Base-by-base conservation (phyloP, 2,113 vertebrate genomes). In the Heloderma charlesbogerti region DNA sequence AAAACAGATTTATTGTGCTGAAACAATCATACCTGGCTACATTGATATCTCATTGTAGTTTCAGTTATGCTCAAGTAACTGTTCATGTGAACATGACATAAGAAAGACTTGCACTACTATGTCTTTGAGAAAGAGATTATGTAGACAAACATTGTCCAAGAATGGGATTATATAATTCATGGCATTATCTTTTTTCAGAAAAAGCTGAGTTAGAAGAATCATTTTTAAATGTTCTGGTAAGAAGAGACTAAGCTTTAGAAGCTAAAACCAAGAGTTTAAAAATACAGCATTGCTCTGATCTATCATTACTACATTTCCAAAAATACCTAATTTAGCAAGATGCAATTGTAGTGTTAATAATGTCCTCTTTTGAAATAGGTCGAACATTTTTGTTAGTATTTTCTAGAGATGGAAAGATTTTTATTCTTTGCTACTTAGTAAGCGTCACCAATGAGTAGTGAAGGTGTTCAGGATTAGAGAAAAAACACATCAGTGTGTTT, bases 91-190 rank as follows among this genome's bases (percentile, higher is more conserved):
- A 79, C 45, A 29, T 31, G 78, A 80, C 45, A 80, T 80, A 29
- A 2, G 78, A 80, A 80, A 51, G 10, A 29, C 8, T 29, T 31
- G 29, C 12, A 15, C 25, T 80, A 48, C 48, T 48, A 48, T 48
- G 29, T 12, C 51, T 54, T 54, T 54, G 51, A 54, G 51, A 54
- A 48, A 54, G 51, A 54, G 6, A 54, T 54, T 51, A 80, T 22
- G 5, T 93, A 88, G 91, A 57, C 91, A 83, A 90, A 8, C 57
- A 89, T 54, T 95, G 93, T 75, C 18, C 8, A 87, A 87, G 63
- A 0, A 85, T 88, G 84, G 13, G 16, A 31, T 2, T 3, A 84
- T 90, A 13, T 37, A 51, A 3, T 71, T 9, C n/a, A 81, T 88
- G 27, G 27, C 87, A 88, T 54, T 54, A 54, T 89, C 74, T 60